A percentile compares a stretch with the other conserved stretches of the same genome.
phyloP scores from a whole-genome alignment of 2,113 vertebrate species.

The Excalfactoria chinensis region DNA sequence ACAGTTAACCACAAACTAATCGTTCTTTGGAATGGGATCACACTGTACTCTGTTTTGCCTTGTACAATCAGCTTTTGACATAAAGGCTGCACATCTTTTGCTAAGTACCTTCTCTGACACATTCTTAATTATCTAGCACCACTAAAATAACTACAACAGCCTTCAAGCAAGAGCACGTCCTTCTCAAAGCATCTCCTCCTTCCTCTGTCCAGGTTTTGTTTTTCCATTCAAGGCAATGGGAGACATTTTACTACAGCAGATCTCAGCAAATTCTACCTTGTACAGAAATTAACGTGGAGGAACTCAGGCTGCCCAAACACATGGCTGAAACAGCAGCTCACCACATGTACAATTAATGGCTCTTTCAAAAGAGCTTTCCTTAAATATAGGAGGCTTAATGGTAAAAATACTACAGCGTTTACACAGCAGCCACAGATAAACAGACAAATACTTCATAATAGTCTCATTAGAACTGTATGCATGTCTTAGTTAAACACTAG shows the following conservation, averaged over 20 bases:
- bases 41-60: neutral
- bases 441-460: neutral
- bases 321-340: neutral
- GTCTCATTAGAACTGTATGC: neutral
- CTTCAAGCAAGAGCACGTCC: neutral
- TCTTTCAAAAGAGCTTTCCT: neutral
- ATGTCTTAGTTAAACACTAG: neutral
- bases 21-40: neutral
- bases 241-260: neutral
- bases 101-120: neutral
- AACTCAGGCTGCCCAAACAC: neutral
- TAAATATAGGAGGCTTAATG: neutral
- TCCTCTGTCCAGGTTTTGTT: neutral
- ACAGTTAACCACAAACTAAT: neutral
- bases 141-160: neutral
- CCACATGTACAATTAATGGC: neutral
- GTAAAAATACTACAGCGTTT: constrained; percentile 5
- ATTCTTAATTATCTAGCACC: neutral
- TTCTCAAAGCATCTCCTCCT: neutral
- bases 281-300: neutral
- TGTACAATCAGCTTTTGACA: neutral
- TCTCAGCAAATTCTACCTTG: neutral
- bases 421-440: neutral
- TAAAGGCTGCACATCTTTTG: neutral
- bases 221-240: neutral